Base-by-base conservation (phyloP, 2,113 vertebrate species). In the Hippocampus mohnikei region DNA sequence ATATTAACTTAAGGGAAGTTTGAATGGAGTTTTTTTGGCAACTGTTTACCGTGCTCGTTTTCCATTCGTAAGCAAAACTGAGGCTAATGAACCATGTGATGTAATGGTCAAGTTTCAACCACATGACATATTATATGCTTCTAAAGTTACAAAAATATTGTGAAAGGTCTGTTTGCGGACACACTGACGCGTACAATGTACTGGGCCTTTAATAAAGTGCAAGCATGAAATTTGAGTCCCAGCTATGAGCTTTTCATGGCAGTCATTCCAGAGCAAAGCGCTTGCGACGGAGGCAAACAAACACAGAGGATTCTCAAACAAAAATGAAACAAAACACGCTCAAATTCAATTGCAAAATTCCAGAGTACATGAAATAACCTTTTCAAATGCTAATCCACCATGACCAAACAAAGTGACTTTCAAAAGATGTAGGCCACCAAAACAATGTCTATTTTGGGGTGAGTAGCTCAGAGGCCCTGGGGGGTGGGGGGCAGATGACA, bases 381-480 rank as follows among this genome's bases (percentile, higher is more conserved):
- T 50, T 73, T 16, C 73, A 78, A 71, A 56, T 12, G n/a, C 12
- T 42, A 8, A 15, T 23, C 53, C 55, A 18, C 66, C 56, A 41
- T 44, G 21, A 66, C 68, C 65, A 73, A 37, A 62, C 68, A 75
- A 40, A 69, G n/a, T 60, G 44, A 44, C 40, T 41, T n/a, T 44
- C 23, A 44, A 25, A 8, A 8, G 20, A 65, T 46, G 7, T 46
- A 46, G 67, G 81, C 60, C 73, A 78, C 74, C 75, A 74, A 66
- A 88, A 87, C 88, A 81, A 62, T 41, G 72, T 91, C 91, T 93
- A 93, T 93, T 90, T 90, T 92, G 84, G 88, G 89, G 68, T 63
- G 55, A 69, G 78, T 81, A 74, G 85, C 90, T 91, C 81, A 89
- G 85, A 80, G 70, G 77, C 81, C 69, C 76, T 40, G 62, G 64